Evolutionary conservation across 2,797 vertebrate species (phyloP).

Genomic region (Tarsius wallacei): DNA sequence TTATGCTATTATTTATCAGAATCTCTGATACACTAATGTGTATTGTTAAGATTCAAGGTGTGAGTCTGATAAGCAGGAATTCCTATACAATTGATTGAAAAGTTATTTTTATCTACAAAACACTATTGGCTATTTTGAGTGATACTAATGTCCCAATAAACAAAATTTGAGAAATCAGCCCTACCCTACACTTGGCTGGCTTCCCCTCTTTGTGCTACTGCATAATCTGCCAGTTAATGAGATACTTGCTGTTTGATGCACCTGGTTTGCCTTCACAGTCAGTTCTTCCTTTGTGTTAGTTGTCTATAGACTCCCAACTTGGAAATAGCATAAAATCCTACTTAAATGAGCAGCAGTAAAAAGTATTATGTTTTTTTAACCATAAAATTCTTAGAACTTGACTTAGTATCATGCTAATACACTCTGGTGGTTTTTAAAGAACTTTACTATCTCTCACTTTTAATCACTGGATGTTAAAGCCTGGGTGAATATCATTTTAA

Average conservation of each 20-base stretch:
- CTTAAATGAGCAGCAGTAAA: conserved; percentile 79
- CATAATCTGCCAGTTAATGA: background rate
- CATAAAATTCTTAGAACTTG: conserved; percentile 22
- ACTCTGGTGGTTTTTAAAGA: conserved; percentile 56
- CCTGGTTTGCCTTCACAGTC: conserved; percentile 60
- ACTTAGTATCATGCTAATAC: conserved; percentile 54
- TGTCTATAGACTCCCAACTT: conserved; percentile 63
- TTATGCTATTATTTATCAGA: background rate
- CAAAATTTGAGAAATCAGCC: background rate
- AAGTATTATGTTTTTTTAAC: conserved; percentile 83
- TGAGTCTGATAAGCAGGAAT: background rate
- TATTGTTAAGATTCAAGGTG: background rate
- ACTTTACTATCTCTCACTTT: background rate
- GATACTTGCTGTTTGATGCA: background rate
- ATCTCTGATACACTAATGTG: background rate
- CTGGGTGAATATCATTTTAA: conserved; percentile 8
- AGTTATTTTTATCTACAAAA: background rate
- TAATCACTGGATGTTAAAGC: background rate
- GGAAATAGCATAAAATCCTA: conserved; percentile 75
- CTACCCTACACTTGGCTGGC: background rate
- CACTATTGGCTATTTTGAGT: background rate
- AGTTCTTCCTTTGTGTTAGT: conserved; percentile 71
- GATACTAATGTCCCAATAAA: background rate
- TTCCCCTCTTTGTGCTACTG: too few relatives aligned
- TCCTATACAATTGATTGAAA: background rate